Percentiles rank a stretch among this genome's conserved stretches.
phyloP scores from a whole-genome alignment of 2,113 vertebrate species.

The Bufo gargarizans region DNA sequence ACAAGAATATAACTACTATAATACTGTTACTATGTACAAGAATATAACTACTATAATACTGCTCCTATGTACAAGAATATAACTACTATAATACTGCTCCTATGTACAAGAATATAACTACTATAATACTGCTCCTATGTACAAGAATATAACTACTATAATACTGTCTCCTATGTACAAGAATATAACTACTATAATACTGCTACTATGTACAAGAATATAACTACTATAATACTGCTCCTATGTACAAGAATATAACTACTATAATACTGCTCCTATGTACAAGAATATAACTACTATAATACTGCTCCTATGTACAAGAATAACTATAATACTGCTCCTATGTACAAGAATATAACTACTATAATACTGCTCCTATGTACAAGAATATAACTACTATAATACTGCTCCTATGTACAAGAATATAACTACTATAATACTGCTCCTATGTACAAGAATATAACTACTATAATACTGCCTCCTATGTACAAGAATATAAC shows the following conservation, averaged over 20 bases:
- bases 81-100: not conserved
- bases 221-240: not conserved
- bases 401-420: not conserved
- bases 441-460: not conserved
- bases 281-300: constrained; percentile 2
- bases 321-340: not conserved
- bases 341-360: constrained; percentile 11
- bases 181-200: no score
- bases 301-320: constrained; percentile 6
- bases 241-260: no score
- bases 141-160: constrained; percentile 5
- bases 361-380: not conserved
- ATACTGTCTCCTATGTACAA: not conserved
- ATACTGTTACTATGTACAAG: not conserved
- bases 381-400: not conserved
- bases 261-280: not conserved
- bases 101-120: constrained; percentile 5
- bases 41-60: not conserved
- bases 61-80: not conserved
- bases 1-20: constrained; percentile 6
- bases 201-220: not conserved
- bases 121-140: not conserved
- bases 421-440: constrained; percentile 12
- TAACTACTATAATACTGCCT: not conserved
- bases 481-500: no score